Conservation (phyloP, 2,113 vertebrate genomes). For the Nothoprocta pentlandii region DNA sequence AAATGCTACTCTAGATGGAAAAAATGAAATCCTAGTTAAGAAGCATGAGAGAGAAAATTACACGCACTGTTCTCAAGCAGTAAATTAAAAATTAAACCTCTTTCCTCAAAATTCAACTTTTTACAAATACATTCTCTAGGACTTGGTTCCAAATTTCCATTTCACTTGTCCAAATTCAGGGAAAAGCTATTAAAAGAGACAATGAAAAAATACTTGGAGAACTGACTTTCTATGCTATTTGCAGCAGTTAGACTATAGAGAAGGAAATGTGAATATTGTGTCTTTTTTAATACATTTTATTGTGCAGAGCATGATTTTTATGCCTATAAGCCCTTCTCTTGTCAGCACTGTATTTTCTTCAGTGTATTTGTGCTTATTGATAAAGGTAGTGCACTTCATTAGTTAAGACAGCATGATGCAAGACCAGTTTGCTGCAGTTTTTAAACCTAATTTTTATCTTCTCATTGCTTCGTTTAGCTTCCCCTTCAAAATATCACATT, state of each 20-base stretch:
- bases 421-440: not conserved
- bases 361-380: not conserved
- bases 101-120: not conserved
- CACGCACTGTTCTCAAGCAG: not conserved
- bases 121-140: not conserved
- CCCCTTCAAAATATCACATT: fast-evolving
- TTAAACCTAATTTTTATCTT: not conserved
- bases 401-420: not conserved
- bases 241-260: not conserved
- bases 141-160: not conserved
- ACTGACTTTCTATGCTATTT: not conserved
- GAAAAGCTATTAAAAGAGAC: not conserved
- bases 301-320: not conserved
- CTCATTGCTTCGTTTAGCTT: not conserved
- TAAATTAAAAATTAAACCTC: not conserved
- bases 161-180: not conserved
- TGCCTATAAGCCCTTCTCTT: not conserved
- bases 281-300: not conserved
- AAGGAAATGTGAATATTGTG: not conserved
- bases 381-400: not conserved
- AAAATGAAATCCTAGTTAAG: not conserved
- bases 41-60: not conserved
- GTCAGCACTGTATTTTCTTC: not conserved
- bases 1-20: not conserved
- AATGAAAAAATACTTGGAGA: not conserved